These are phyloP conservation scores for Chaetura pelagica DNA, from an alignment of 2,113 vertebrate species.

Conservation along the genomic window DNA sequence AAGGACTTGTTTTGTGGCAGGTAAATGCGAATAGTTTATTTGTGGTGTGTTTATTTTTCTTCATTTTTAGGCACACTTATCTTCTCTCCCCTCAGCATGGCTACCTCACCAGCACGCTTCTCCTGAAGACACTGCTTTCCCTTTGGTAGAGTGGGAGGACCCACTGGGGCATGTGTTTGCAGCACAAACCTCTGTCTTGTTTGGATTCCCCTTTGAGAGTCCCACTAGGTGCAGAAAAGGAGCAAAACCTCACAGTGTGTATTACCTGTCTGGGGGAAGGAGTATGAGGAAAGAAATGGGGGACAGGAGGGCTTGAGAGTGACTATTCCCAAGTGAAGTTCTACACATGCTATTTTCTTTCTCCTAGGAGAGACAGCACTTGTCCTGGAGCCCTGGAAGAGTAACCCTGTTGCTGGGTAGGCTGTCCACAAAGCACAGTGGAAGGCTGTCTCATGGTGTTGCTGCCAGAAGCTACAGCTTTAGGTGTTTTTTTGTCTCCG, in stretches of 20 bases:
- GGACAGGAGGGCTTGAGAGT: neutral
- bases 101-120: neutral
- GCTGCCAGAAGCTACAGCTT: neutral
- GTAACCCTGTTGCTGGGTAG: neutral
- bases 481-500: neutral
- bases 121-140: neutral
- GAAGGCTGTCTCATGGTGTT: neutral
- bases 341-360: neutral
- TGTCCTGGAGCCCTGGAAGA: neutral
- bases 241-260: neutral
- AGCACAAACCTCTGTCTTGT: constrained; percentile 2
- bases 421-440: neutral
- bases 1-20: neutral
- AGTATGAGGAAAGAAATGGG: neutral
- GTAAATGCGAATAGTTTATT: neutral
- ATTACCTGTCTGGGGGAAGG: neutral
- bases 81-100: neutral
- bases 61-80: neutral
- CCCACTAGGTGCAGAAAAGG: neutral
- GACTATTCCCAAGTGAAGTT: neutral
- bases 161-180: neutral
- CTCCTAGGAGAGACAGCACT: neutral
- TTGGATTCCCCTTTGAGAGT: neutral
- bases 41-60: neutral
- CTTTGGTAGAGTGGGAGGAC: neutral